These are phyloP conservation scores for Agrenia bidenticulata DNA, from an alignment of 2,888 invertebrate genomes.

Conservation along the genomic window DNA sequence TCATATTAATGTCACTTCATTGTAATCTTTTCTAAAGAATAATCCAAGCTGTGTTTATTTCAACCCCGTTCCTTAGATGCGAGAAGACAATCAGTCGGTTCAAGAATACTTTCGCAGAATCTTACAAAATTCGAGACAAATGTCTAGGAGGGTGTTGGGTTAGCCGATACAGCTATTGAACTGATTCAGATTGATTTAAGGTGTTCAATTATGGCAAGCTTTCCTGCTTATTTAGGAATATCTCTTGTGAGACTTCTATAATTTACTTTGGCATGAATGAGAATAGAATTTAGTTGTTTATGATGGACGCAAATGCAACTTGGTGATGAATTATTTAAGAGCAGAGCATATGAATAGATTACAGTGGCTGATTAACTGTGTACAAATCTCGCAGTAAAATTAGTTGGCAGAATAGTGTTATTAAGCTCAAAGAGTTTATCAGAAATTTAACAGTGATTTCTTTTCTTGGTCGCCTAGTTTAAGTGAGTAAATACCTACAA, in stretches of 20 bases:
- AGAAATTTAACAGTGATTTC: slow-evolving; percentile 46
- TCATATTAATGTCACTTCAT: not conserved
- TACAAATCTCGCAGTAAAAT: slow-evolving; percentile 28
- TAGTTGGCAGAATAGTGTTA: slow-evolving; percentile 18
- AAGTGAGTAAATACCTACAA: slow-evolving; percentile 49
- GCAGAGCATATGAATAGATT: slow-evolving; percentile 4
- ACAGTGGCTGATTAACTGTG: slow-evolving; percentile 15
- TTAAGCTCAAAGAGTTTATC: slow-evolving; percentile 49
- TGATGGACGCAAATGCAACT: slow-evolving; percentile 12
- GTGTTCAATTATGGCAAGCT: too few relatives aligned
- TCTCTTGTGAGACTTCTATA: not conserved
- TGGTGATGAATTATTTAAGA: slow-evolving; percentile 8
- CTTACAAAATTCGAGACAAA: too few relatives aligned
- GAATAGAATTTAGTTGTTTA: not conserved
- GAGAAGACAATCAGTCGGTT: slow-evolving; percentile 18
- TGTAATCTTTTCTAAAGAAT: not conserved
- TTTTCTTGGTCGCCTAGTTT: slow-evolving; percentile 48
- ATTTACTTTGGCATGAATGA: not conserved
- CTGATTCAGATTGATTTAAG: too few relatives aligned
- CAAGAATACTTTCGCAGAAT: not conserved
- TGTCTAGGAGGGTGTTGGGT: too few relatives aligned
- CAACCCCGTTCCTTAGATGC: not conserved
- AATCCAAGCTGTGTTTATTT: not conserved
- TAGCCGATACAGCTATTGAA: too few relatives aligned
- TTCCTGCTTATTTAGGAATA: not conserved